Evolutionary conservation across 2,113 vertebrate genomes (phyloP).

Genomic region (Lathamus discolor): DNA sequence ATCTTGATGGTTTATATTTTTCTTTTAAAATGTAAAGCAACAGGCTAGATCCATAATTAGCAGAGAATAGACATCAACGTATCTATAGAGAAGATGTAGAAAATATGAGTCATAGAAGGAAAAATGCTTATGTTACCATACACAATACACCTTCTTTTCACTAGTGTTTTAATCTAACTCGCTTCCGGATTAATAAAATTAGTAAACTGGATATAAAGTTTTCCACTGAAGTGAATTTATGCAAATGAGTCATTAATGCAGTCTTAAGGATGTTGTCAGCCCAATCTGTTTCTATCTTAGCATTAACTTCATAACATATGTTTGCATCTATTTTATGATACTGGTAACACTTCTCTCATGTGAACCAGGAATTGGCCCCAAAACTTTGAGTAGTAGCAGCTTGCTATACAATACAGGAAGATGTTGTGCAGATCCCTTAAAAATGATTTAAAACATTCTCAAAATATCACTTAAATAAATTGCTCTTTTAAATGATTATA

Average conservation of each 20-base stretch:
- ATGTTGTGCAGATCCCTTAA: not conserved
- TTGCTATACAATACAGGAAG: conserved; percentile 24
- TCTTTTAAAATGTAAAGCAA: not conserved
- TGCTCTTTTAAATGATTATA: conserved; percentile 52
- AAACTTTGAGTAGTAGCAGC: conserved; percentile 38
- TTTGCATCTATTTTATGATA: conserved; percentile 53
- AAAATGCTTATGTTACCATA: not conserved
- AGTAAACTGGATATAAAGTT: not conserved
- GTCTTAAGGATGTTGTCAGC: conserved; percentile 42
- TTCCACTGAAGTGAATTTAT: conserved; percentile 26
- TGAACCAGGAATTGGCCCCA: conserved; percentile 29
- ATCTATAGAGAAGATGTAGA: not conserved
- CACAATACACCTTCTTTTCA: not conserved
- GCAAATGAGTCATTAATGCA: conserved; percentile 50
- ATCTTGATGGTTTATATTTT: not conserved
- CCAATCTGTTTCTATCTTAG: conserved; percentile 53
- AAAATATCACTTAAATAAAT: conserved; percentile 5
- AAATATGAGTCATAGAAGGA: not conserved
- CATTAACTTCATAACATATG: conserved; percentile 51
- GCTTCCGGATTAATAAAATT: not conserved
- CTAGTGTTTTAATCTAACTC: not conserved
- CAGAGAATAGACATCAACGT: not conserved
- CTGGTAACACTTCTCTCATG: not conserved
- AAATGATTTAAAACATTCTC: conserved; percentile 28
- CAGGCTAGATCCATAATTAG: not conserved